These are phyloP conservation scores for Malacosoma neustria DNA, from an alignment of 2,888 invertebrate species.

Conservation along the genomic window DNA sequence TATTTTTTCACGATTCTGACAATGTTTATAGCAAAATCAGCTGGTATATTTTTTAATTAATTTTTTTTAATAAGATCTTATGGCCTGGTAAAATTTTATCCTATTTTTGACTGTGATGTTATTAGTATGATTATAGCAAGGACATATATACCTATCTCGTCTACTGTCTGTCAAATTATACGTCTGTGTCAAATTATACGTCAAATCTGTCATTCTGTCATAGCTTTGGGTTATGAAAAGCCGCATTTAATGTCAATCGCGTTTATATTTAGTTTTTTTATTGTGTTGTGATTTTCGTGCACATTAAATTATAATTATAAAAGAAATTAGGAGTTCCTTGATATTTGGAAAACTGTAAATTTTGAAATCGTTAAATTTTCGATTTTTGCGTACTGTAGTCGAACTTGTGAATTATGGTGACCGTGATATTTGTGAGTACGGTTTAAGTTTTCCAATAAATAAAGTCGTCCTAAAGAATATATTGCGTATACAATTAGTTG, in stretches of 20 bases:
- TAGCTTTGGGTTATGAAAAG: slow-evolving; percentile 20
- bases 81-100: no score
- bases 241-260: slow-evolving; percentile 16
- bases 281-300: slow-evolving; percentile 34
- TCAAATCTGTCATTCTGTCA: slow-evolving; percentile 15
- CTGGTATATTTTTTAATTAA: no score
- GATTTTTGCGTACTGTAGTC: slow-evolving; percentile 17
- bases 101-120: no score
- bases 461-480: slow-evolving; percentile 23
- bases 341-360: slow-evolving; percentile 13
- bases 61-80: no score
- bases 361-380: slow-evolving; percentile 3
- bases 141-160: no score
- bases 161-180: no score
- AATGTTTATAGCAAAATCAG: no score
- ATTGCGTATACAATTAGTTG: slow-evolving; percentile 19
- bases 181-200: no score
- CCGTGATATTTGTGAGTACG: slow-evolving; percentile 46
- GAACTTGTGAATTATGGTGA: slow-evolving; percentile 32
- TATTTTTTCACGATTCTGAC: no score
- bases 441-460: slow-evolving; percentile 37
- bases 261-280: slow-evolving; percentile 23
- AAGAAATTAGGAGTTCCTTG: slow-evolving; percentile 14
- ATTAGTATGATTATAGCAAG: no score
- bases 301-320: slow-evolving; percentile 15